Evolutionary conservation across 2,113 vertebrate species (phyloP).

Genomic region (Vanacampus margaritifer): DNA sequence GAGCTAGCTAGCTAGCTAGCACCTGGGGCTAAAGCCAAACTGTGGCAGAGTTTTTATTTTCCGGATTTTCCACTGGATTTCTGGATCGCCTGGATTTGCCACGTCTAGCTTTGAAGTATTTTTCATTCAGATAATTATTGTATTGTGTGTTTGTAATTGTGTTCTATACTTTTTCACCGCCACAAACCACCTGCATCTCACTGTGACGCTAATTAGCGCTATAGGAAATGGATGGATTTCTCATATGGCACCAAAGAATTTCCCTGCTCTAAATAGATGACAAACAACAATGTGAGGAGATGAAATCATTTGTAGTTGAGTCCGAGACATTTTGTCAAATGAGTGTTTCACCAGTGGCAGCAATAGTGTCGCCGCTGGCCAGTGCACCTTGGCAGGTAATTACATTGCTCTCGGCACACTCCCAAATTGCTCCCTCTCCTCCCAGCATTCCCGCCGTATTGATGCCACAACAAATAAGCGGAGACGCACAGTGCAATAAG

Average conservation of each 20-base stretch:
- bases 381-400: constrained; percentile 67
- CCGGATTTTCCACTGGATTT: too few relatives aligned
- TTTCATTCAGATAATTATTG: neutral
- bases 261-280: constrained; percentile 18
- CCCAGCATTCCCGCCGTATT: constrained; percentile 46
- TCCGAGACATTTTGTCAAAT: constrained; percentile 44
- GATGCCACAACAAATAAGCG: constrained; percentile 56
- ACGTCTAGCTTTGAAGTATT: neutral
- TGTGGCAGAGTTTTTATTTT: too few relatives aligned
- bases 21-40: too few relatives aligned
- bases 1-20: too few relatives aligned
- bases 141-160: too few relatives aligned
- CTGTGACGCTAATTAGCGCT: neutral
- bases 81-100: too few relatives aligned
- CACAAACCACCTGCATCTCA: neutral
- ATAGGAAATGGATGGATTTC: neutral
- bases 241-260: constrained; percentile 27
- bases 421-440: constrained; percentile 42
- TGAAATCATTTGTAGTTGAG: constrained; percentile 35
- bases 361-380: constrained; percentile 49
- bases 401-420: constrained; percentile 62
- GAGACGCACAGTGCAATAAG: constrained; percentile 18
- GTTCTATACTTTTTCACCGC: too few relatives aligned
- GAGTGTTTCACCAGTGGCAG: constrained; percentile 36
- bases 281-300: constrained; percentile 7